Conservation (phyloP, 64 coral and sea anemone species). For the Astreopora myriophthalma region DNA sequence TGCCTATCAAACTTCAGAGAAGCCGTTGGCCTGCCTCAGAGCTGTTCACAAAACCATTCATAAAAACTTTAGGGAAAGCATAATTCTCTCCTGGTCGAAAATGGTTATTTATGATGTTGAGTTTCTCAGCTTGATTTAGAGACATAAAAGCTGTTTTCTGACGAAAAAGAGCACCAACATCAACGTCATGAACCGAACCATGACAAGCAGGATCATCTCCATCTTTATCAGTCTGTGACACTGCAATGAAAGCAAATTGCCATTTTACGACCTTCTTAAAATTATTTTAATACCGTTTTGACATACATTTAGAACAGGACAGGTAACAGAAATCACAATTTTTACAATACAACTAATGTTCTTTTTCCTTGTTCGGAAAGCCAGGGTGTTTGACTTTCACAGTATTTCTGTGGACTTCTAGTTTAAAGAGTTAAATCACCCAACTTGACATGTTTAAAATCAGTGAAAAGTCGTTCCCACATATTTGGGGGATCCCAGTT, state of each 20-base stretch:
- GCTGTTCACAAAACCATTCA: constrained; percentile 50
- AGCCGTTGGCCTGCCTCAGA: neutral
- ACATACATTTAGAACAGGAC: constrained; percentile 53
- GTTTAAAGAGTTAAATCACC: constrained; percentile 62
- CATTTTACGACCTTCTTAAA: constrained; percentile 5
- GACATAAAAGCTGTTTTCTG: constrained; percentile 38
- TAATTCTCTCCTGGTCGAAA: constrained; percentile 49
- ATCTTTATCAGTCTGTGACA: constrained; percentile 29
- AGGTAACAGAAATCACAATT: constrained; percentile 57
- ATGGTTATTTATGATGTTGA: constrained; percentile 56
- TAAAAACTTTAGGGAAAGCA: constrained; percentile 44
- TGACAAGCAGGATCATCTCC: constrained; percentile 21
- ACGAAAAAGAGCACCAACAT: constrained; percentile 50
- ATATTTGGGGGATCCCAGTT: constrained; percentile 50
- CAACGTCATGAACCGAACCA: constrained; percentile 48
- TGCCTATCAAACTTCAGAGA: neutral
- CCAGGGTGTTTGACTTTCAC: constrained; percentile 50
- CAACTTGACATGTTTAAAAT: constrained; percentile 52
- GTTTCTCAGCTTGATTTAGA: constrained; percentile 53
- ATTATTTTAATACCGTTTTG: constrained; percentile 18
- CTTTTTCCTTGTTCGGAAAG: constrained; percentile 56
- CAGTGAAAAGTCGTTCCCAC: constrained; percentile 54
- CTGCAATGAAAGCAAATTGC: constrained; percentile 51
- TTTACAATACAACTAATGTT: constrained; percentile 59
- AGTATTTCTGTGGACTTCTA: constrained; percentile 60